These are phyloP conservation scores for Chrysopilus asiliformis DNA, from an alignment of 2,888 invertebrate species.

Conservation along the genomic window DNA sequence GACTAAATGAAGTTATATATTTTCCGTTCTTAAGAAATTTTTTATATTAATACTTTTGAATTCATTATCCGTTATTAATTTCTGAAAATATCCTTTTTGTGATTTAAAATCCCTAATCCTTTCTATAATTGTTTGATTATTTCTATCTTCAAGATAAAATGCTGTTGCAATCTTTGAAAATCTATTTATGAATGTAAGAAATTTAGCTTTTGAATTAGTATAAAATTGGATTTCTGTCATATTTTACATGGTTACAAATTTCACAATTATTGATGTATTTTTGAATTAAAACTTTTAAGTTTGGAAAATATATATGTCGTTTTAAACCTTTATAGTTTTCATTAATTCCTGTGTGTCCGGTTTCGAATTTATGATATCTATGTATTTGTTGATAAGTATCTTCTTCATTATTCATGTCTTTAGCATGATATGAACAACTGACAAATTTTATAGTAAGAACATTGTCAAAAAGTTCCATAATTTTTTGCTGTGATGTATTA, in stretches of 20 bases:
- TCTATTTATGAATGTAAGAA: no score
- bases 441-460: conserved; percentile 1
- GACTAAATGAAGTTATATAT: no score
- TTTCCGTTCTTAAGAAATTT: no score
- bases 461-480: conserved; percentile 1
- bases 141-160: no score
- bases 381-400: conserved; percentile 9
- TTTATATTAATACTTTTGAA: no score
- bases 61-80: conserved; percentile 14
- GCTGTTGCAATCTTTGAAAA: no score
- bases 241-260: conserved; percentile 6
- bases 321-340: conserved; percentile 7
- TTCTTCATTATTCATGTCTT: conserved; percentile 11
- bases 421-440: conserved; percentile 13
- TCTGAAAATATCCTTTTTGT: no score
- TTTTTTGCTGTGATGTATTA: conserved; percentile 5
- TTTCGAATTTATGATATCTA: conserved; percentile 4
- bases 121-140: no score
- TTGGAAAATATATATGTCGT: conserved; percentile 4
- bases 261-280: conserved; percentile 2
- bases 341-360: conserved; percentile 1
- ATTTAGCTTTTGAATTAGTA: no score
- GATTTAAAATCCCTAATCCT: no score
- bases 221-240: conserved; percentile 14
- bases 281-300: background rate